Conservation (phyloP, 1,140 invertebrate species). For the Oppia nitens region DNA sequence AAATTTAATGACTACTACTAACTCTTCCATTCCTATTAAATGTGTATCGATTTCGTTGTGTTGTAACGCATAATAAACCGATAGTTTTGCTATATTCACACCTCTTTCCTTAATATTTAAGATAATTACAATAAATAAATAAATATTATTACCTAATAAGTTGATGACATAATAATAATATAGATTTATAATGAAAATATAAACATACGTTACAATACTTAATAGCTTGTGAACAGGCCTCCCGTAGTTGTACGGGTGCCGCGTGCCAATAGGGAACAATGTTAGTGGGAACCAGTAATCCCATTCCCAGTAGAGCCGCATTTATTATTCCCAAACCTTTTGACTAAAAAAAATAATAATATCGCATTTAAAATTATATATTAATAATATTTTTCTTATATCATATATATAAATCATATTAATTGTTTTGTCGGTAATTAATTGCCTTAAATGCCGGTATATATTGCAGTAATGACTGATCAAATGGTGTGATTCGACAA, state of each 20-base stretch:
- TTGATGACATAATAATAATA: no score
- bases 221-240: constrained; percentile 29
- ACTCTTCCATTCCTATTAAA: constrained; percentile 28
- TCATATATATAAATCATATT: no score
- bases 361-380: constrained; percentile 3
- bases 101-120: constrained; percentile 21
- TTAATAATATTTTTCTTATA: constrained; percentile 1
- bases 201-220: constrained; percentile 28
- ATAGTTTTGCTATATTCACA: constrained; percentile 28
- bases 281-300: constrained; percentile 47
- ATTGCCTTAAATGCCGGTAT: constrained; percentile 53
- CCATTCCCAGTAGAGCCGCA: constrained; percentile 60
- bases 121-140: background rate
- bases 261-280: constrained; percentile 56
- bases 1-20: constrained; percentile 3
- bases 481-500: constrained; percentile 54
- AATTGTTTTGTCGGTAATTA: background rate
- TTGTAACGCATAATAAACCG: constrained; percentile 24
- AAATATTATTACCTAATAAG: background rate
- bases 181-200: constrained; percentile 10
- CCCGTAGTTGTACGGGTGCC: constrained; percentile 45
- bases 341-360: constrained; percentile 34
- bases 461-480: constrained; percentile 53
- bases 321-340: constrained; percentile 60
- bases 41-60: constrained; percentile 24